phyloP scores from a whole-genome alignment of 2,888 invertebrate species.

The Andrena chrysosceles region DNA sequence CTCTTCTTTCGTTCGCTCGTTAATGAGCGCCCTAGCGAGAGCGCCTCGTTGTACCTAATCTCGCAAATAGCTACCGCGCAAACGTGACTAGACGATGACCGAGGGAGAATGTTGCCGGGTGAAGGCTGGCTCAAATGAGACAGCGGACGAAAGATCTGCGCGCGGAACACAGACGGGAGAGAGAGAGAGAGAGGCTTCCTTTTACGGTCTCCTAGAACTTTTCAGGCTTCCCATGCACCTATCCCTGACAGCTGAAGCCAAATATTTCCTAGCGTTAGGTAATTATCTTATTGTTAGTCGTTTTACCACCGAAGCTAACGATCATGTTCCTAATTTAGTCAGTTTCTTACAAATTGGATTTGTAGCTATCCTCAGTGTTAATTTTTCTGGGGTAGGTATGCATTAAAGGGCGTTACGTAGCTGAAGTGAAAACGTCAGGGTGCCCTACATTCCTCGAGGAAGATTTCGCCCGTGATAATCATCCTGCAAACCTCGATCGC shows the following conservation, averaged over 20 bases:
- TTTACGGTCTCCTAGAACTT: neutral
- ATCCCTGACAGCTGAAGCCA: neutral
- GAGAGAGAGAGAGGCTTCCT: too few species aligned
- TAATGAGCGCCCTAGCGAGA: slow-evolving; percentile 49
- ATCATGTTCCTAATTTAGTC: too few species aligned
- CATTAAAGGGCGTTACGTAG: too few species aligned
- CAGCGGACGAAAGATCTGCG: slow-evolving; percentile 36
- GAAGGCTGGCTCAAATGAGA: slow-evolving; percentile 35
- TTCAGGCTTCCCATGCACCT: neutral
- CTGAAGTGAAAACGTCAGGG: neutral
- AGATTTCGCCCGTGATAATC: neutral
- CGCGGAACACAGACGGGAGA: neutral
- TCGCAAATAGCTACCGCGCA: slow-evolving; percentile 58
- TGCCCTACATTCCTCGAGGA: neutral
- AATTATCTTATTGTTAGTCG: too few species aligned
- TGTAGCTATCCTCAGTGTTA: too few species aligned
- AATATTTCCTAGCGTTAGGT: neutral
- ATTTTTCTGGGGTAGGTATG: too few species aligned
- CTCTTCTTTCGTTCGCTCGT: slow-evolving; percentile 61
- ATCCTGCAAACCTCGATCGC: neutral
- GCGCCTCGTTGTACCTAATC: slow-evolving; percentile 43
- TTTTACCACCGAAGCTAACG: too few species aligned
- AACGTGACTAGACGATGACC: slow-evolving; percentile 53
- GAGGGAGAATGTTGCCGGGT: slow-evolving; percentile 37
- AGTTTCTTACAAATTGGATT: too few species aligned